These are phyloP conservation scores for Spodoptera litura DNA, from an alignment of 1,140 invertebrate genomes.

Conservation along the genomic window DNA sequence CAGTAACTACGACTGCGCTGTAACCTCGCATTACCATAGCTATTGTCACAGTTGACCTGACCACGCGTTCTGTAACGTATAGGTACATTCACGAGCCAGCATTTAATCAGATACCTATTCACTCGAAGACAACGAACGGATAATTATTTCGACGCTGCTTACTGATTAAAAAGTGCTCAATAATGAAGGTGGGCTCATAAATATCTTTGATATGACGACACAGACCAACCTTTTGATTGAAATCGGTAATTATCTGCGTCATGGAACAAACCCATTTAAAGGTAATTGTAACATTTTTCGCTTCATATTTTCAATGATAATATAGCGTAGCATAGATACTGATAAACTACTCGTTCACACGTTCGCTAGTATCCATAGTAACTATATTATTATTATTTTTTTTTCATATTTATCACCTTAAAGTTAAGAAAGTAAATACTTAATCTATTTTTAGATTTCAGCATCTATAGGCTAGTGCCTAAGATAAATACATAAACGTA, in stretches of 20 bases:
- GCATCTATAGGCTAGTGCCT: too few species aligned
- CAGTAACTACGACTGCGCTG: background rate
- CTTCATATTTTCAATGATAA: background rate
- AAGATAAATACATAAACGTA: too few species aligned
- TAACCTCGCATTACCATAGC: conserved; percentile 19
- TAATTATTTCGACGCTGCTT: background rate
- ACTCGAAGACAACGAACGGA: conserved; percentile 2
- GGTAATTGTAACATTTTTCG: conserved; percentile 4
- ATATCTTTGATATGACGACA: conserved; percentile 2
- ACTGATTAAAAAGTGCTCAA: conserved; percentile 10
- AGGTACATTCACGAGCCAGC: conserved; percentile 1
- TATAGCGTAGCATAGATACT: too few species aligned
- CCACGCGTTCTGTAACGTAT: background rate
- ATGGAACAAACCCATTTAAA: conserved; percentile 15
- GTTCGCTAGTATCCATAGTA: background rate
- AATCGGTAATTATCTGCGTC: background rate
- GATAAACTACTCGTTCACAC: too few species aligned
- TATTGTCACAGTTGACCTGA: conserved; percentile 17
- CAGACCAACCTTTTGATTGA: conserved; percentile 20
- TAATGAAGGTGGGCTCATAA: background rate
- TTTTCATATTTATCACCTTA: too few species aligned
- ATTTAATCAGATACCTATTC: background rate
- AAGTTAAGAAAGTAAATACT: too few species aligned
- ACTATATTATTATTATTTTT: too few species aligned
- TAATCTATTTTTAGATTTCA: too few species aligned